A percentile compares a stretch with the other conserved stretches of the same genome.
These are phyloP conservation scores for Encarsia formosa DNA, from an alignment of 2,888 invertebrate species.

Conservation along the genomic window DNA sequence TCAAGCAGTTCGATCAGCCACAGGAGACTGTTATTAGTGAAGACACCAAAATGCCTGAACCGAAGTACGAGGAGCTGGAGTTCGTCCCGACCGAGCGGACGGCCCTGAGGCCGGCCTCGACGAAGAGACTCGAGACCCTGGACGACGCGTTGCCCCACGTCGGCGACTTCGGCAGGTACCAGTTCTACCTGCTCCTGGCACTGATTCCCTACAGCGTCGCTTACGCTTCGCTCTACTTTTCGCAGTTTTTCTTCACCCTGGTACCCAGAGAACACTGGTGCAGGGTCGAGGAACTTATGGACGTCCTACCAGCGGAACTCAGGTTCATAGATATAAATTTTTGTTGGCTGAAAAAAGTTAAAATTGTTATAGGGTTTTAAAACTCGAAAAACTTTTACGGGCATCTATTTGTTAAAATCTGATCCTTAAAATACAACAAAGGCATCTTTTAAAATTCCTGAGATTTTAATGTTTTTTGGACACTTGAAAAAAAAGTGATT, in stretches of 20 bases:
- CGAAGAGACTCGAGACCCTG: slow-evolving; percentile 46
- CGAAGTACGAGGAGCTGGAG: slow-evolving; percentile 18
- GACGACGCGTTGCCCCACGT: slow-evolving; percentile 53
- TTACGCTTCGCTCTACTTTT: slow-evolving; percentile 54
- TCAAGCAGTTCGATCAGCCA: too few species aligned
- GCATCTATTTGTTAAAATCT: too few species aligned
- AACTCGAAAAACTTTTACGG: too few species aligned
- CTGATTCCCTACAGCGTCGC: slow-evolving; percentile 53
- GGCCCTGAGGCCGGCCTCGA: slow-evolving; percentile 29
- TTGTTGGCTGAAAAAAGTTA: too few species aligned
- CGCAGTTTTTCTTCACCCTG: slow-evolving; percentile 54
- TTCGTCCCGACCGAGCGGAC: slow-evolving; percentile 37
- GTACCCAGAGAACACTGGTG: slow-evolving; percentile 54
- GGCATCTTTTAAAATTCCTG: too few species aligned
- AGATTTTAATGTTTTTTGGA: too few species aligned
- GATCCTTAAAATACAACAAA: too few species aligned
- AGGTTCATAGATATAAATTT: too few species aligned
- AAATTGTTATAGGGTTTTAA: too few species aligned
- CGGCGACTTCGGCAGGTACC: slow-evolving; percentile 55
- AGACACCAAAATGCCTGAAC: slow-evolving; percentile 8
- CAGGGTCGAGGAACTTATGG: slow-evolving; percentile 45
- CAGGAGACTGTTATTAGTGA: too few species aligned
- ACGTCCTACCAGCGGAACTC: slow-evolving; percentile 44
- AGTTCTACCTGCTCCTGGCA: slow-evolving; percentile 50
- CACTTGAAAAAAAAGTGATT: too few species aligned